phyloP scores from a whole-genome alignment of 2,888 invertebrate species.

The Hyposoter didymator region DNA sequence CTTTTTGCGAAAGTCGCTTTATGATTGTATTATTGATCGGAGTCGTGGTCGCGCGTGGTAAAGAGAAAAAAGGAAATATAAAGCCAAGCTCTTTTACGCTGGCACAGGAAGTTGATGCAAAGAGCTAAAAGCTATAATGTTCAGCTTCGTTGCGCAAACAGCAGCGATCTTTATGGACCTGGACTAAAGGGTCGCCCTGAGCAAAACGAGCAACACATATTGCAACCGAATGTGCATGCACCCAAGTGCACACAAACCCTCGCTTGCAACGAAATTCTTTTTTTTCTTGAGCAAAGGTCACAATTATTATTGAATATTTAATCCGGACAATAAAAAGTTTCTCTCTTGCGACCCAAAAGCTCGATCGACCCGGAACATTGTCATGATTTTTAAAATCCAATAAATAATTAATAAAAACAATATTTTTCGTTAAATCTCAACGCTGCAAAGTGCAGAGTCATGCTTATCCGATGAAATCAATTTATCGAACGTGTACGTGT shows the following conservation, averaged over 20 bases:
- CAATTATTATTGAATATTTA: too few species aligned
- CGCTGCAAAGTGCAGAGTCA: too few species aligned
- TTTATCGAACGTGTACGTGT: background rate
- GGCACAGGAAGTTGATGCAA: background rate
- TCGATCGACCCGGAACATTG: too few species aligned
- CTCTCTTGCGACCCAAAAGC: too few species aligned
- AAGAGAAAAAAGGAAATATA: background rate
- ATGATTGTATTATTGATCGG: constrained; percentile 17
- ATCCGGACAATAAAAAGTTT: too few species aligned
- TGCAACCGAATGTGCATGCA: background rate
- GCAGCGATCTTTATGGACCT: background rate
- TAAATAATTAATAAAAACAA: too few species aligned
- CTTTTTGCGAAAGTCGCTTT: background rate
- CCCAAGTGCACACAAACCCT: background rate
- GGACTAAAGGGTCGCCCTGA: background rate
- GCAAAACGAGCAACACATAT: constrained; percentile 7
- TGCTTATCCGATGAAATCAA: constrained; percentile 36
- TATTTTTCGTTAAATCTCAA: too few species aligned
- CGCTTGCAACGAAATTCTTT: background rate
- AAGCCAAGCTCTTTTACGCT: constrained; percentile 5
- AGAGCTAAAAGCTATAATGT: constrained; percentile 17
- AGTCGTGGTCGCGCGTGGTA: background rate
- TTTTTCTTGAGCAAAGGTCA: too few species aligned
- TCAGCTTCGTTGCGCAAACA: constrained; percentile 9
- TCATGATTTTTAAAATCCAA: too few species aligned